Evolutionary conservation across 92 coral and sea anemone species (phyloP).

Genomic region (Blastomussa wellsi): DNA sequence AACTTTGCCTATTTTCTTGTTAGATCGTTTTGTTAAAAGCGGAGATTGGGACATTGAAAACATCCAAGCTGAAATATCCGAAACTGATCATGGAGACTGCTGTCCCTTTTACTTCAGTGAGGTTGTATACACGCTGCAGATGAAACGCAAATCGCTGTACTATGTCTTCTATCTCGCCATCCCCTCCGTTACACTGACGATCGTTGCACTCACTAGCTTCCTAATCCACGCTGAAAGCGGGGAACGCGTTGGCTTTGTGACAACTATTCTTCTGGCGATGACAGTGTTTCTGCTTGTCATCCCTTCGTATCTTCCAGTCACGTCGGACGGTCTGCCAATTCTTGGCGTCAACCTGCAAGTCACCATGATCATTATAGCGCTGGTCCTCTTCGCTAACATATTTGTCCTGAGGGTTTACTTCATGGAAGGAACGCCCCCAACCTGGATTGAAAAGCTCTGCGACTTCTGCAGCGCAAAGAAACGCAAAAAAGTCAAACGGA

Average conservation of each 20-base stretch:
- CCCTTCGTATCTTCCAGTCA: slow-evolving; percentile 64
- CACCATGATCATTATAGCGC: slow-evolving; percentile 46
- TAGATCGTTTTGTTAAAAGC: slow-evolving; percentile 57
- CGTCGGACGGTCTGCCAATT: slow-evolving; percentile 65
- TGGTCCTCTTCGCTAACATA: slow-evolving; percentile 57
- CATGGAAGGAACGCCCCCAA: slow-evolving; percentile 52
- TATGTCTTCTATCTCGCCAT: slow-evolving; percentile 61
- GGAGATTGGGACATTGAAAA: slow-evolving; percentile 64
- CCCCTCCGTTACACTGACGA: slow-evolving; percentile 61
- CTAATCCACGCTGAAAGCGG: slow-evolving; percentile 82
- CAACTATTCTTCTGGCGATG: slow-evolving; percentile 79
- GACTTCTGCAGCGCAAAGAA: neutral
- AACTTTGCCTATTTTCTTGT: neutral
- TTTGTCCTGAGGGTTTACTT: slow-evolving; percentile 59
- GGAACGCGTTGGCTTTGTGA: slow-evolving; percentile 86
- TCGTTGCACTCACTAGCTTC: slow-evolving; percentile 69
- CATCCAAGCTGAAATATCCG: neutral
- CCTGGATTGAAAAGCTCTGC: slow-evolving; percentile 18
- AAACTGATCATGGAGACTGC: slow-evolving; percentile 57
- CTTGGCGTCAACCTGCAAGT: slow-evolving; percentile 53
- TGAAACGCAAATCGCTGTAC: slow-evolving; percentile 62
- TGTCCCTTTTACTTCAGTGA: slow-evolving; percentile 58
- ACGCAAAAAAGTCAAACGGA: neutral
- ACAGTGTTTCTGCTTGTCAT: slow-evolving; percentile 76
- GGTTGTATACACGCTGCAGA: slow-evolving; percentile 34